A percentile compares a stretch with the other conserved stretches of the same genome.
Conservation (phyloP, 2,888 invertebrate genomes). For the Drosophila putrida region DNA sequence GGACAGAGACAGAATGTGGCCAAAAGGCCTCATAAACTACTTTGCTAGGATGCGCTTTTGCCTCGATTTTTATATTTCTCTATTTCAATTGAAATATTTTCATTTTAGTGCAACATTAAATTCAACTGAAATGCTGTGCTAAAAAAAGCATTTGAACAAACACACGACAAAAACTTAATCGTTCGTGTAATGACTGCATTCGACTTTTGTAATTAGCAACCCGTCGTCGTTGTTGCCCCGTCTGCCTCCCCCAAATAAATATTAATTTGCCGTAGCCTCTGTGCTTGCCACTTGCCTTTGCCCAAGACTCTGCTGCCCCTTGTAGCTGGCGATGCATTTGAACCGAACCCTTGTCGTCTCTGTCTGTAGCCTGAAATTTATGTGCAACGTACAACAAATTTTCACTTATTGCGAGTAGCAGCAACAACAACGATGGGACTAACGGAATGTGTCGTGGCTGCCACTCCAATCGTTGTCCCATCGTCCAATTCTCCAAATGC, state of each 20-base stretch:
- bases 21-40: constrained; percentile 46
- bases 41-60: constrained; percentile 23
- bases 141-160: constrained; percentile 36
- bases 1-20: constrained; percentile 4
- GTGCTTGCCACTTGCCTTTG: constrained; percentile 19
- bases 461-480: constrained; percentile 27
- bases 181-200: constrained; percentile 81
- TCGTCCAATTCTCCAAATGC: constrained; percentile 34
- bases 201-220: constrained; percentile 79
- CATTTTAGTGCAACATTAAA: constrained; percentile 60
- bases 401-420: constrained; percentile 73
- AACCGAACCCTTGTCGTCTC: constrained; percentile 26
- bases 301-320: neutral
- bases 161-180: constrained; percentile 80
- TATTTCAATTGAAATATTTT: constrained; percentile 48
- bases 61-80: constrained; percentile 4
- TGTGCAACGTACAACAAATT: constrained; percentile 81
- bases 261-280: constrained; percentile 70
- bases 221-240: constrained; percentile 46
- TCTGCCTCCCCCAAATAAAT: constrained; percentile 61
- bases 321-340: constrained; percentile 20
- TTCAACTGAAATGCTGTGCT: constrained; percentile 17
- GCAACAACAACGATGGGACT: constrained; percentile 22
- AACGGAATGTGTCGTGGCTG: constrained; percentile 70
- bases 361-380: constrained; percentile 66